Conservation (phyloP, 2,797 vertebrate species). For the Astyanax mexicanus region DNA sequence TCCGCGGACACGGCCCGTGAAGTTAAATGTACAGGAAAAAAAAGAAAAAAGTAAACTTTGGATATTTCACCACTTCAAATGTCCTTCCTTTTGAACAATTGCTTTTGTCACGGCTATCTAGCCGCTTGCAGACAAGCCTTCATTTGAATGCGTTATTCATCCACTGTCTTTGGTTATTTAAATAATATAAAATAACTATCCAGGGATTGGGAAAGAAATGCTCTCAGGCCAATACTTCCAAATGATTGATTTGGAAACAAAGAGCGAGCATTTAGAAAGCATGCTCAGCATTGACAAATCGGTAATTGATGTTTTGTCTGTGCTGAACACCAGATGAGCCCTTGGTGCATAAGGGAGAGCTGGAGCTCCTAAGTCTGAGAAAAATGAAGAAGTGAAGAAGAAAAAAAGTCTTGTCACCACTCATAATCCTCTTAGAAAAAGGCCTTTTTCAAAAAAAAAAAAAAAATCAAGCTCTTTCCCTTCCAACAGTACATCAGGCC, state of each 20-base stretch:
- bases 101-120: conserved; percentile 41
- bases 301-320: conserved; percentile 61
- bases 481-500: background rate
- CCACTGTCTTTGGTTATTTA: conserved; percentile 18
- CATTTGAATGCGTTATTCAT: conserved; percentile 61
- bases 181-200: conserved; percentile 41
- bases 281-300: conserved; percentile 61
- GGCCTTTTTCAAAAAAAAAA: conserved; percentile 10
- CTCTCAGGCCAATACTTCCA: conserved; percentile 61
- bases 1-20: conserved; percentile 55
- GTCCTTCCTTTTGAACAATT: conserved; percentile 19
- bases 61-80: conserved; percentile 5
- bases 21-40: conserved; percentile 24
- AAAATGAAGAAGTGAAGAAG: too few relatives aligned
- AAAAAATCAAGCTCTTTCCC: conserved; percentile 2
- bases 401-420: conserved; percentile 19
- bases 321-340: conserved; percentile 50
- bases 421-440: conserved; percentile 32
- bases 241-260: conserved; percentile 68
- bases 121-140: conserved; percentile 36
- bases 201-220: conserved; percentile 13
- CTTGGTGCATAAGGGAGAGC: conserved; percentile 27
- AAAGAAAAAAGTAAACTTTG: too few relatives aligned
- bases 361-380: conserved; percentile 20
- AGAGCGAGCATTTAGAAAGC: conserved; percentile 60